Evolutionary conservation across 2,888 invertebrate genomes (phyloP), one percentile per base, ranked within the genome.

Genomic region (Phasia obesa): DNA sequence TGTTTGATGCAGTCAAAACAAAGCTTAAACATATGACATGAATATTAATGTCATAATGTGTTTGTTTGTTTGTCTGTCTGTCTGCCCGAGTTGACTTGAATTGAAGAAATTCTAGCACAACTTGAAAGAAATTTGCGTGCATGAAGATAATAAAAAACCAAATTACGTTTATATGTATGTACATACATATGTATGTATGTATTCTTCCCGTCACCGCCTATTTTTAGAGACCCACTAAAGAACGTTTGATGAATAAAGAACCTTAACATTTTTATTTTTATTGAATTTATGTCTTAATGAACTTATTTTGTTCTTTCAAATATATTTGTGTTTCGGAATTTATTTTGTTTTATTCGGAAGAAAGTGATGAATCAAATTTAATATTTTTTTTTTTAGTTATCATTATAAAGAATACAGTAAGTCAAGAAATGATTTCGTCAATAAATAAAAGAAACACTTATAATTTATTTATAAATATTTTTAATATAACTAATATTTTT

Each of bases 1-100:
- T 57, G 38, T 67, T 57, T 53, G 82, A 75, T 60, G 80, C 74
- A 86, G 83, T 85, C 84, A 86, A 87, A 88, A 85, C 86, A 88
- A 80, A 88, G 87, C 87, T 74, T 76, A 71, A 73, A 64, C 21
- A 60, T 31, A 60, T 47, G 62, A 21, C 15, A 53, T 31, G 42
- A 35, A 69, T 62, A 73, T 60, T 60, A 42, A 21, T 21, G 5
- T 23, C 21, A 44, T 42, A 19, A 19, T 27, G 9, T 25, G 0
- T 44, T 17, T 25, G 21, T 7, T 25, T 42, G 13, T n/a, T 4
- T 23, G n/a, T 21, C 1, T 21, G 31, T 9, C 2, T 38, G 17
- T 59, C 6, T 55, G 35, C 6, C 6, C 38, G 21, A 17, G 53
- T 57, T 62, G 59, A 49, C 38, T 71, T 19, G 38, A 35, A 44